Conservation (phyloP, 1,140 invertebrate species). For the Hypothenemus hampei region DNA sequence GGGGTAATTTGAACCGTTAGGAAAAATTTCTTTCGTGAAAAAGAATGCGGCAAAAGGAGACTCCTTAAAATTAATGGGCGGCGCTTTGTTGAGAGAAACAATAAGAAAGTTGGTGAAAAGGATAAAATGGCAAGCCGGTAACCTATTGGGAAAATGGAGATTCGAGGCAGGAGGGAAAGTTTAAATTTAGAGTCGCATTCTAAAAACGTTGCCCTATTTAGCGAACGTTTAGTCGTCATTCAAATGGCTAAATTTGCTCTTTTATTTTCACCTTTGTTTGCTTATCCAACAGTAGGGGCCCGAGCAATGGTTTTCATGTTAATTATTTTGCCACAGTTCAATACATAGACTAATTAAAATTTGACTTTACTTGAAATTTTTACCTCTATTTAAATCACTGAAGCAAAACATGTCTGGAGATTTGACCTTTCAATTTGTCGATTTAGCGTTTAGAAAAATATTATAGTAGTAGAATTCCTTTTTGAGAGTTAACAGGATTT, state of each 20-base stretch:
- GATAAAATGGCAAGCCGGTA: conserved; percentile 3
- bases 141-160: conserved; percentile 2
- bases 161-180: neutral
- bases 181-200: neutral
- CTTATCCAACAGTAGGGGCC: too few relatives aligned
- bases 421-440: too few relatives aligned
- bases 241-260: neutral
- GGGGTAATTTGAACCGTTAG: neutral
- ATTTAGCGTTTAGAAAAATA: too few relatives aligned
- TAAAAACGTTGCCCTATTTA: conserved; percentile 2
- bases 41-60: conserved; percentile 2
- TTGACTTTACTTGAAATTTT: too few relatives aligned
- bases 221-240: neutral
- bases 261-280: too few relatives aligned
- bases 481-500: too few relatives aligned
- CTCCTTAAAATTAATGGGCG: conserved; percentile 4
- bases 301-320: too few relatives aligned
- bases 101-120: conserved; percentile 5
- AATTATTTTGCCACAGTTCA: too few relatives aligned
- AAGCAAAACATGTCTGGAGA: too few relatives aligned
- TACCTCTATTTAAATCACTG: too few relatives aligned
- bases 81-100: conserved; percentile 1
- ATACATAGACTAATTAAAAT: too few relatives aligned
- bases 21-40: neutral
- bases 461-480: too few relatives aligned